These are phyloP conservation scores for Sebastes aleutianus DNA, from an alignment of 2,797 vertebrate genomes.

Conservation along the genomic window DNA sequence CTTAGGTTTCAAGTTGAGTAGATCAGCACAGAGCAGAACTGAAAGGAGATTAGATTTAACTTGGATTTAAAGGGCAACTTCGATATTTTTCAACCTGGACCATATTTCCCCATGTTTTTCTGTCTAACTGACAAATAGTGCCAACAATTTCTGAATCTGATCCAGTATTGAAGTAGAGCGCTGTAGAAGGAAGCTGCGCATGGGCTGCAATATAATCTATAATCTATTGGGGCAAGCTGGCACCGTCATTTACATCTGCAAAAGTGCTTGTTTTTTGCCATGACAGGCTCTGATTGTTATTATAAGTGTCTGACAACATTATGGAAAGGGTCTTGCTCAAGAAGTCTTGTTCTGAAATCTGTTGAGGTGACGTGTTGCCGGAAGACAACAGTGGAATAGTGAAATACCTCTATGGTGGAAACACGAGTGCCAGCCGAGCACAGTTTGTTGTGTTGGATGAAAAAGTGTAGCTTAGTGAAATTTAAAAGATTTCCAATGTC, in stretches of 20 bases:
- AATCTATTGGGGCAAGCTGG: background rate
- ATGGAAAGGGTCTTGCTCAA: background rate
- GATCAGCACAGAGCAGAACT: slow-evolving; percentile 5
- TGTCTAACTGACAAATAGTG: background rate
- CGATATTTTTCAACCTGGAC: background rate
- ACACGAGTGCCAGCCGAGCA: too few species aligned
- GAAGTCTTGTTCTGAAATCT: background rate
- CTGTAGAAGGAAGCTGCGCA: background rate
- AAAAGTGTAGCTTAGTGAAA: background rate
- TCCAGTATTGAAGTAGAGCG: background rate
- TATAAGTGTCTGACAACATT: background rate
- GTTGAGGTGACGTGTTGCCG: fast-evolving
- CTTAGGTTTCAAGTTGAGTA: slow-evolving; percentile 23
- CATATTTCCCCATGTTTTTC: background rate
- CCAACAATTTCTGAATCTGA: background rate
- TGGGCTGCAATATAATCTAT: background rate
- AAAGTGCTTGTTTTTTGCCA: background rate
- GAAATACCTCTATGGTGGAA: background rate
- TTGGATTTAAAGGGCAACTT: background rate
- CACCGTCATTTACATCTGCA: background rate
- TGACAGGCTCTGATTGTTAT: background rate
- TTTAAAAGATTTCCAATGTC: background rate
- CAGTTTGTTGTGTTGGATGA: too few species aligned
- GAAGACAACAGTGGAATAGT: background rate
- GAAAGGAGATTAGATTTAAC: slow-evolving; percentile 9